Evolutionary conservation across 2,113 vertebrate genomes (phyloP), one percentile per base, ranked within the genome.

Genomic region (Pungitius pungitius): DNA sequence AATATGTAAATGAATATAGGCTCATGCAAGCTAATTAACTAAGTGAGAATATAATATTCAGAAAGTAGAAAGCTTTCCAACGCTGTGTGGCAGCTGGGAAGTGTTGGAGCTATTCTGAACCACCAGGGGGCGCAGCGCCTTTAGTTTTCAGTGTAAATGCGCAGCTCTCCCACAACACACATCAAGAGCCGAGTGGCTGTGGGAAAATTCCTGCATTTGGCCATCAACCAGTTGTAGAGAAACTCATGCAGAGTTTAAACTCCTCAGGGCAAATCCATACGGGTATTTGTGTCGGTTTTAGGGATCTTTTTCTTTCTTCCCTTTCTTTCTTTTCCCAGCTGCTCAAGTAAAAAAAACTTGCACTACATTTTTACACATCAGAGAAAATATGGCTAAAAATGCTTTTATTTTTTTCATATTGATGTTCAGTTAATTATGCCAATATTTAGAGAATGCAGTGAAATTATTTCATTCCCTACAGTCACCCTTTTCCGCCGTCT

Each of bases 91-190:
- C 26, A 35, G n/a, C 22, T 56, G 24, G 27, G 2, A 72, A 52
- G 8, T 63, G 73, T 82, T 61, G 24, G 5, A 17, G 8, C 49
- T 8, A 11, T 18, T 7, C 69, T 6, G n/a, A 20, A 20, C 88
- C 93, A 93, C 80, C 66, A 91, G 92, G 49, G 80, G 90, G 90
- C 60, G 89, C 12, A n/a, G 4, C 75, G 43, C 14, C 1, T 62
- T 60, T 22, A 61, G 59, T 66, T 84, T 83, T 86, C 33, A 56
- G 35, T 14, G 18, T 42, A 52, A 52, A 43, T 0, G 0, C 52
- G 52, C 35, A n/a, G 57, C 17, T 52, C 3, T 0, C 58, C 24
- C 12, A 15, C 27, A 59, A 10, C 43, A 51, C 30, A 7, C 52
- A 20, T 42, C n/a, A 45, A 37, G 49, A 59, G 17, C 27, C 37